Conservation (phyloP, 2,113 vertebrate species). For the Sebastes schlegelii region DNA sequence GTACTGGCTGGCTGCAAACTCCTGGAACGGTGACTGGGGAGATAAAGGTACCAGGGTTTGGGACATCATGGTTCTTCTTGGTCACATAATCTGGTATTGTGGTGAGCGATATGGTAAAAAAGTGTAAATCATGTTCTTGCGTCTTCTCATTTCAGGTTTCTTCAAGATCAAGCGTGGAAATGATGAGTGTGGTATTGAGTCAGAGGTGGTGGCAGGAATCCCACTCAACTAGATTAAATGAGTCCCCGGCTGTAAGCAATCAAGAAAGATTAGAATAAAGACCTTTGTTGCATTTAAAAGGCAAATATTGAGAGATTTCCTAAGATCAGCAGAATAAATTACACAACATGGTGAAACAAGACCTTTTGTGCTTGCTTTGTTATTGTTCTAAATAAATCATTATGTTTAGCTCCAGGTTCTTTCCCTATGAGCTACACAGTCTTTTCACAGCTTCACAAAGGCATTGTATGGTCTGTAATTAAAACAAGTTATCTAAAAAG, state of each 20-base stretch:
- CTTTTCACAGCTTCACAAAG: background rate
- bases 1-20: conserved; percentile 95
- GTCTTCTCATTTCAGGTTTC: conserved; percentile 82
- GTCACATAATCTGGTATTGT: background rate
- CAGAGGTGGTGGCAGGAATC: conserved; percentile 89
- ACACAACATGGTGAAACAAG: background rate
- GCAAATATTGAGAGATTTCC: background rate
- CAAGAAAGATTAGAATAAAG: background rate
- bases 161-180: conserved; percentile 93
- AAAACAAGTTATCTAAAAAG: background rate
- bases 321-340: background rate
- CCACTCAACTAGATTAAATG: conserved; percentile 75
- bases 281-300: background rate
- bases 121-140: background rate
- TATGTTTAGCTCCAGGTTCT: background rate
- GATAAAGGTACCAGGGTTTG: conserved; percentile 84
- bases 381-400: background rate
- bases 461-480: background rate
- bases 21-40: conserved; percentile 97
- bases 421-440: background rate
- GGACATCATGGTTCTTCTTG: background rate
- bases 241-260: background rate
- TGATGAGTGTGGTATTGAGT: conserved; percentile 93
- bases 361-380: background rate
- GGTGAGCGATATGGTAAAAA: background rate